These are phyloP conservation scores for Lepidochrysops patricia DNA, from an alignment of 2,888 invertebrate species.

Conservation along the genomic window DNA sequence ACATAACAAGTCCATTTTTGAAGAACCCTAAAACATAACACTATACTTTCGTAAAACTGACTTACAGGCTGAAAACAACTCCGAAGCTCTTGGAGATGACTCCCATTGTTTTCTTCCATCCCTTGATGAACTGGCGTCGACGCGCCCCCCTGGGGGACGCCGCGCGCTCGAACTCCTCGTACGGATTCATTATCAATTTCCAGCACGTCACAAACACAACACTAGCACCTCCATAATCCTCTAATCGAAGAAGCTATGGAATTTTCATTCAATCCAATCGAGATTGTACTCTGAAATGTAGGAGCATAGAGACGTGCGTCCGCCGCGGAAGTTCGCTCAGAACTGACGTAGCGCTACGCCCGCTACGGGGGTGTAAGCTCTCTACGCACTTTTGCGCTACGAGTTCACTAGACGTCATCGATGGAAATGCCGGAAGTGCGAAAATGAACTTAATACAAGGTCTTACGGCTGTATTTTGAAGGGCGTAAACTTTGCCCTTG, in stretches of 20 bases:
- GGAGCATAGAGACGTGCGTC: constrained; percentile 37
- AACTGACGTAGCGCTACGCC: constrained; percentile 49
- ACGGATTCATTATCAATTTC: constrained; percentile 59
- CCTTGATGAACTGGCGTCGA: constrained; percentile 69
- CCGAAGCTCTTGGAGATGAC: constrained; percentile 85
- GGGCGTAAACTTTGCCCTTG: too few relatives aligned
- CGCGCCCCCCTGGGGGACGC: constrained; percentile 63
- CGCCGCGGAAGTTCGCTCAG: constrained; percentile 38
- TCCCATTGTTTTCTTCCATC: constrained; percentile 78
- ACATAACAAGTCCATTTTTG: too few relatives aligned
- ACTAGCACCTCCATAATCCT: constrained; percentile 30
- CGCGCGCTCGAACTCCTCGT: constrained; percentile 61
- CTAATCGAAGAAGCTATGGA: constrained; percentile 12
- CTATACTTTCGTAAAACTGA: constrained; percentile 31
- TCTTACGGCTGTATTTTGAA: too few relatives aligned
- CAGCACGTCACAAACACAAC: constrained; percentile 37
- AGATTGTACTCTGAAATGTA: background rate
- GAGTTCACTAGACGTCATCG: too few relatives aligned
- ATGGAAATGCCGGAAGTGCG: too few relatives aligned
- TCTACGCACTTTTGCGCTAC: constrained; percentile 18
- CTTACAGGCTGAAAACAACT: constrained; percentile 88
- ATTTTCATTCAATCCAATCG: constrained; percentile 9
- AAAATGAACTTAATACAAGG: too few relatives aligned
- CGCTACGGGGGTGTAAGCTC: constrained; percentile 66
- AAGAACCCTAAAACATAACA: too few relatives aligned